These are phyloP conservation scores for Arctia plantaginis DNA, from an alignment of 2,888 invertebrate species.

Conservation along the genomic window DNA sequence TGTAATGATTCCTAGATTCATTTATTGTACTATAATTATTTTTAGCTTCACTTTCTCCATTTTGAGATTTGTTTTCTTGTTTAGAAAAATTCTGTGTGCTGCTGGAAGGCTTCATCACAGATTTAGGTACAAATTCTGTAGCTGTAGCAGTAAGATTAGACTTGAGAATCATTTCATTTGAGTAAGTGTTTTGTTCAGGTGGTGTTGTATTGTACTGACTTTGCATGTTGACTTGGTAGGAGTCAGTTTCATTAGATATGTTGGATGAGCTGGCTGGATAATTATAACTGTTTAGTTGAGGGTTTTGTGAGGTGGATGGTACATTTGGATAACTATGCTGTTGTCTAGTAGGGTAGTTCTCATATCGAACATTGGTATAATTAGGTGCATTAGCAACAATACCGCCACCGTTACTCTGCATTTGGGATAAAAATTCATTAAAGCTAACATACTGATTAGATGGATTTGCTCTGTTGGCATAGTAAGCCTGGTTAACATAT, in stretches of 20 bases:
- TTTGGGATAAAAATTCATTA: slow-evolving; percentile 78
- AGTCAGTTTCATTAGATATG: slow-evolving; percentile 56
- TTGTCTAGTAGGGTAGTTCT: slow-evolving; percentile 68
- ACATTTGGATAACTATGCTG: slow-evolving; percentile 74
- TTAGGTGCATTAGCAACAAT: slow-evolving; percentile 58
- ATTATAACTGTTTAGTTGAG: slow-evolving; percentile 62
- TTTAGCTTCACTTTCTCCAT: slow-evolving; percentile 46
- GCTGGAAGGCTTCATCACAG: slow-evolving; percentile 55
- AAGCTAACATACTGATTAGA: slow-evolving; percentile 79
- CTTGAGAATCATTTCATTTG: slow-evolving; percentile 72
- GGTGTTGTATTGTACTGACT: slow-evolving; percentile 58
- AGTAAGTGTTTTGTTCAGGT: slow-evolving; percentile 59
- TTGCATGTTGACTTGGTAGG: slow-evolving; percentile 62
- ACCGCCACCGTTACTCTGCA: slow-evolving; percentile 67
- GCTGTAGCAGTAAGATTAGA: slow-evolving; percentile 87
- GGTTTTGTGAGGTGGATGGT: slow-evolving; percentile 67
- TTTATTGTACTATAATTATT: slow-evolving; percentile 39
- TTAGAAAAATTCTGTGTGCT: slow-evolving; percentile 60
- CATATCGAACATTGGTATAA: slow-evolving; percentile 71
- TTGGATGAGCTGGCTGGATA: slow-evolving; percentile 63
- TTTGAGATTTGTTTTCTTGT: slow-evolving; percentile 54
- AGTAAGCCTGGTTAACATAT: slow-evolving; percentile 72
- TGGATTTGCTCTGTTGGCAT: slow-evolving; percentile 68
- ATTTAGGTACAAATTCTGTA: slow-evolving; percentile 86
- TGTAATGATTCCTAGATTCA: slow-evolving; percentile 44